Conservation (phyloP, 2,888 invertebrate genomes). For the Chaetoderma sp. region DNA sequence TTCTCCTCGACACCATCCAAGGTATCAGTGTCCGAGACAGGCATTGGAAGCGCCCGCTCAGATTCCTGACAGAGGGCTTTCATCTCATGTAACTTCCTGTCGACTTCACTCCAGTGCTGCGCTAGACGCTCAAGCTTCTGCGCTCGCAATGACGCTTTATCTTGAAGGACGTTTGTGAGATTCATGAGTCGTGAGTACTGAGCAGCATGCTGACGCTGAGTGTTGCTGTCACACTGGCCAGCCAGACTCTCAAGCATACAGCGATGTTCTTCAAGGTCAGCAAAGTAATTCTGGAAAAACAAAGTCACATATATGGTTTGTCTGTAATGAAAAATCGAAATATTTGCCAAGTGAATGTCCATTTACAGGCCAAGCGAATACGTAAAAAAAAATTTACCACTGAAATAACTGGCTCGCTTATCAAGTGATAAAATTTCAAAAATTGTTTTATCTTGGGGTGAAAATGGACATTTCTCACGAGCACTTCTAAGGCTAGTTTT, state of each 20-base stretch:
- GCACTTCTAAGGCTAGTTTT: too few species aligned
- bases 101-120: constrained; percentile 58
- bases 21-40: constrained; percentile 48
- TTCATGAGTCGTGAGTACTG: constrained; percentile 45
- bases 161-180: constrained; percentile 57
- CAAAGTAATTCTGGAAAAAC: constrained; percentile 61
- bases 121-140: constrained; percentile 57
- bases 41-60: constrained; percentile 39
- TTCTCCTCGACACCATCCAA: constrained; percentile 53
- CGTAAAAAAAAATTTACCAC: too few species aligned
- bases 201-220: constrained; percentile 45
- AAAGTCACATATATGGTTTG: too few species aligned
- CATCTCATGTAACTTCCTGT: constrained; percentile 41
- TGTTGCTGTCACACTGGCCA: constrained; percentile 53
- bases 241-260: constrained; percentile 61
- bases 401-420: too few species aligned
- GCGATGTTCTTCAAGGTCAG: constrained; percentile 63
- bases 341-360: too few species aligned
- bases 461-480: too few species aligned
- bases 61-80: constrained; percentile 1
- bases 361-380: too few species aligned
- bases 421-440: too few species aligned
- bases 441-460: too few species aligned
- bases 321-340: too few species aligned
- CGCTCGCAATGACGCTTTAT: constrained; percentile 58